Evolutionary conservation across 2,888 invertebrate species (phyloP).

Genomic region (Callinectes sapidus): DNA sequence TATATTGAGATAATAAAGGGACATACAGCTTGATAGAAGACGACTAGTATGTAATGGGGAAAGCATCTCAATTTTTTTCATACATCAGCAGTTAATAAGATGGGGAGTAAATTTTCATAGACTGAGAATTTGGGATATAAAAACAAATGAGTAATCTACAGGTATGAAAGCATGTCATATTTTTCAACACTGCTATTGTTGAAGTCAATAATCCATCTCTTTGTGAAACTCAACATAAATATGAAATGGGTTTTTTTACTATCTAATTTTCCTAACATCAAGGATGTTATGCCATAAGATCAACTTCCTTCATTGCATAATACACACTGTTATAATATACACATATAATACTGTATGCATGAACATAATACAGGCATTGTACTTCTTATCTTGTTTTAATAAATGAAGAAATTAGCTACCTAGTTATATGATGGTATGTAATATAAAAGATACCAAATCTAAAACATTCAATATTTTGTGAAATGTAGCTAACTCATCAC

Average conservation of each 20-base stretch:
- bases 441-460: not conserved
- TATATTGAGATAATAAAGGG: conserved; percentile 1
- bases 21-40: conserved; percentile 18
- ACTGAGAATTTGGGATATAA: not conserved
- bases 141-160: not conserved
- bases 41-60: not conserved
- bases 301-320: not conserved
- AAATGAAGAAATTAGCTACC: not conserved
- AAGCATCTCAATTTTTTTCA: not conserved
- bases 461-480: not conserved
- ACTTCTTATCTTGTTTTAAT: not conserved
- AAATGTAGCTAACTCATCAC: not conserved
- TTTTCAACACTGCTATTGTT: not conserved
- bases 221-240: not conserved
- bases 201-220: not conserved
- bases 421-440: not conserved
- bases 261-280: not conserved
- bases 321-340: not conserved
- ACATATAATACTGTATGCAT: not conserved
- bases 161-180: not conserved
- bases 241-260: not conserved
- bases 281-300: not conserved
- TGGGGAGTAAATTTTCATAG: not conserved
- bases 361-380: not conserved
- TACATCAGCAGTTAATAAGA: conserved; percentile 12